Evolutionary conservation across 2,797 vertebrate genomes (phyloP), one percentile per base, ranked within the genome.

Genomic region (Aratinga solstitialis): DNA sequence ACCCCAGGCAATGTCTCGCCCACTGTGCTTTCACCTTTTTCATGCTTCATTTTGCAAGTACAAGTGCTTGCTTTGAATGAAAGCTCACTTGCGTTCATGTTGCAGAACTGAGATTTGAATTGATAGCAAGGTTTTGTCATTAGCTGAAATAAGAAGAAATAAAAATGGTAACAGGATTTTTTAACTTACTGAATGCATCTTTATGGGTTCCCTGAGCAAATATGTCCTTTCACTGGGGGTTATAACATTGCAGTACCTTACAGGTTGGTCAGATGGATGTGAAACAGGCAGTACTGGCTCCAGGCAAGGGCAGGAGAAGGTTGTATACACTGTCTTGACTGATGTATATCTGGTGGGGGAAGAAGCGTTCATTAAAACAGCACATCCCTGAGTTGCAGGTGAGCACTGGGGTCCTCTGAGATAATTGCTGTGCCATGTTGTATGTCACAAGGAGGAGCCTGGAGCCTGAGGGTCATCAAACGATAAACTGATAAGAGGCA

Each of bases 1-100:
- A 22, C 32, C 4, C 4, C 6, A 47, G 27, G n/a, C 53, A 83
- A 43, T 47, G 32, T 13, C 22, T 62, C 1, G 0, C 11, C 32
- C 7, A 10, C 21, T 74, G 47, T 2, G 2, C 91, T 81, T 80
- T 87, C 65, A 72, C 17, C 9, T 34, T 30, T 80, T 89, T 58
- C 27, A 30, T 62, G 30, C 26, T 89, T 89, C 12, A 10, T 76
- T 94, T 80, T 62, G 21, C 34, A 61, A 40, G 12, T 11, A 42
- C 4, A 61, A 71, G 5, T 13, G 20, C 45, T 84, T 2, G 1
- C 45, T 73, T 87, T 56, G 50, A 72, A 2, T 22, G 24, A 78
- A 78, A 81, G 17, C 18, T 82, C 38, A 36, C 24, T 81, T 89
- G 29, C 26, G 61, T 73, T 42, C 0, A 1, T 54, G 19, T 38